A percentile compares a stretch with the other conserved stretches of the same genome.
These are phyloP conservation scores for Corydoras sp. DNA, from an alignment of 2,113 vertebrate genomes.

Conservation along the genomic window DNA sequence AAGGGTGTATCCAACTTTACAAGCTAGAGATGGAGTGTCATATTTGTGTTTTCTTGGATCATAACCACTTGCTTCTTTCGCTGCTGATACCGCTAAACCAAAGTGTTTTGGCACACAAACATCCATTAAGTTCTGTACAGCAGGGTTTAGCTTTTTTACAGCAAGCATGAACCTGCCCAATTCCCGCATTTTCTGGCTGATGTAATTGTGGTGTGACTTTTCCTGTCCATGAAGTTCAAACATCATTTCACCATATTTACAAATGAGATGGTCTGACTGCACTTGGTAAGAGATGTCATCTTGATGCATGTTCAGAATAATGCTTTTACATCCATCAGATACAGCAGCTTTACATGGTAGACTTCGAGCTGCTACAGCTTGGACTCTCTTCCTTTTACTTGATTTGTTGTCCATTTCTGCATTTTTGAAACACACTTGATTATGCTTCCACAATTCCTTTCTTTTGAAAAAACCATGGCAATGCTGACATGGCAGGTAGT, in stretches of 20 bases:
- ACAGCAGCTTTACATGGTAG: not conserved
- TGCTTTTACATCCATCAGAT: not conserved
- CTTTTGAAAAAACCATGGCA: not conserved
- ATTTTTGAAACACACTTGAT: not conserved
- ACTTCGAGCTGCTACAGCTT: not conserved
- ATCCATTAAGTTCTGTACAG: not conserved
- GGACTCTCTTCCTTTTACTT: not conserved
- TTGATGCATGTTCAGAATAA: not conserved
- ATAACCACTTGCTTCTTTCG: not conserved
- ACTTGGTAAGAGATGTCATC: not conserved
- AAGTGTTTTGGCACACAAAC: slow-evolving; percentile 8
- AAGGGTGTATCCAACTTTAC: not conserved
- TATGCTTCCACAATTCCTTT: slow-evolving; percentile 5
- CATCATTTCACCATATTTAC: slow-evolving; percentile 11
- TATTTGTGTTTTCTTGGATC: slow-evolving; percentile 4
- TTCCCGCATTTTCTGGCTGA: slow-evolving; percentile 7
- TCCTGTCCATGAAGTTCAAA: slow-evolving; percentile 10
- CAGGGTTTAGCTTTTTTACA: not conserved
- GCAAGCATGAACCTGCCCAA: slow-evolving; percentile 23
- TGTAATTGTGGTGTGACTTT: slow-evolving; percentile 4
- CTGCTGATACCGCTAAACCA: not conserved
- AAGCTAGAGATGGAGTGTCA: not conserved
- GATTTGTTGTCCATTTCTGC: not conserved
- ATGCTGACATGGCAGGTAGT: slow-evolving; percentile 5
- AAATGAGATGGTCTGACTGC: not conserved